phyloP scores from a whole-genome alignment of 2,113 vertebrate genomes.

The Clinocottus analis region DNA sequence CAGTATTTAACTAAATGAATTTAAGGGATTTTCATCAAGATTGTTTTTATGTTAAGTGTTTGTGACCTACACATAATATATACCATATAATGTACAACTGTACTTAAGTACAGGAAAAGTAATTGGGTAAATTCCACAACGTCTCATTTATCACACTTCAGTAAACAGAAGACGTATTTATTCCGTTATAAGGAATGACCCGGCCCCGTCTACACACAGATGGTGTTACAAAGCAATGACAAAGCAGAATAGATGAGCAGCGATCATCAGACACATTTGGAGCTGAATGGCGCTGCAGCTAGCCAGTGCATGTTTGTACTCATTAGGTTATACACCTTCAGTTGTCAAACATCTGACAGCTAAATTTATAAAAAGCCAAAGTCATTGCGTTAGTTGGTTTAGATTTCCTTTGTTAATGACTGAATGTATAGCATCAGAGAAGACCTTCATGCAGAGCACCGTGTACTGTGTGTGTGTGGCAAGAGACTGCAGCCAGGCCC shows the following conservation, averaged over 20 bases:
- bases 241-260: conserved; percentile 63
- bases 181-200: conserved; percentile 4
- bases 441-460: conserved; percentile 69
- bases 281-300: conserved; percentile 38
- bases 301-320: conserved; percentile 57
- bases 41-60: background rate
- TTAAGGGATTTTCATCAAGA: background rate
- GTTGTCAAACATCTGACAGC: conserved; percentile 57
- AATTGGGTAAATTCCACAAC: no score
- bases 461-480: conserved; percentile 2
- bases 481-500: conserved; percentile 11
- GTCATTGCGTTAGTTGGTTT: conserved; percentile 69
- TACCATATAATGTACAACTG: background rate
- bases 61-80: background rate
- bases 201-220: conserved; percentile 41
- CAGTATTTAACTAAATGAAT: background rate
- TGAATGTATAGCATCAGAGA: conserved; percentile 51
- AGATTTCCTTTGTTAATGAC: conserved; percentile 59
- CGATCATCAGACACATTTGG: conserved; percentile 49
- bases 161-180: conserved; percentile 8
- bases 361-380: conserved; percentile 32
- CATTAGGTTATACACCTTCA: conserved; percentile 32
- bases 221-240: conserved; percentile 67
- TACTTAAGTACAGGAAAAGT: background rate
- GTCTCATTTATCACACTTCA: background rate